Conservation (phyloP, 2,888 invertebrate genomes). For the Hypercompe scribonia region DNA sequence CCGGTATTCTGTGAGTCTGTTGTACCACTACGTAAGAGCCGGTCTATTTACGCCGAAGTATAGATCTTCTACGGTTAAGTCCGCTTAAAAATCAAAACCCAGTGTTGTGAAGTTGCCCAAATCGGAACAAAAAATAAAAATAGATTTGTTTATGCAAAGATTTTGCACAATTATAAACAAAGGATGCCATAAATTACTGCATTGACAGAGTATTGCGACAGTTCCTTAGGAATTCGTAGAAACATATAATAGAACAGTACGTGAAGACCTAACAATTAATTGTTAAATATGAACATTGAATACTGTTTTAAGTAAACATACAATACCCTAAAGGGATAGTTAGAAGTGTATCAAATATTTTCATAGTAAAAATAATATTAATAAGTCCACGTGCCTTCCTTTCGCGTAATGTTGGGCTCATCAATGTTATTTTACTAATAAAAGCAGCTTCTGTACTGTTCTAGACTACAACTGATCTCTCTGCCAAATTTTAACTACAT, state of each 20-base stretch:
- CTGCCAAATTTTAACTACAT: not conserved
- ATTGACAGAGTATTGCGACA: slow-evolving; percentile 48
- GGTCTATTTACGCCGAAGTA: not conserved
- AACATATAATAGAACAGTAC: slow-evolving; percentile 40
- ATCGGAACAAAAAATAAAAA: slow-evolving; percentile 44
- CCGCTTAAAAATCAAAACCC: slow-evolving; percentile 30
- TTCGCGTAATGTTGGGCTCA: too few species aligned
- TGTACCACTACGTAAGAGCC: not conserved
- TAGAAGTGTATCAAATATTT: too few species aligned
- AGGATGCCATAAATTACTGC: slow-evolving; percentile 46
- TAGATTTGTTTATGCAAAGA: slow-evolving; percentile 48
- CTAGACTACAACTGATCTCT: not conserved
- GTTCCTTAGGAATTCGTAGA: slow-evolving; percentile 41
- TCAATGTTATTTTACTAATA: too few species aligned
- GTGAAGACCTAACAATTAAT: slow-evolving; percentile 17
- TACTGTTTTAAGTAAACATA: not conserved
- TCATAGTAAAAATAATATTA: too few species aligned
- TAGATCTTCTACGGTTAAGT: not conserved
- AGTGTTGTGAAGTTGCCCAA: slow-evolving; percentile 42
- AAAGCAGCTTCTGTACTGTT: not conserved
- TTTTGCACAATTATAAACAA: slow-evolving; percentile 60
- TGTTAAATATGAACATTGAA: not conserved
- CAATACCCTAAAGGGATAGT: not conserved
- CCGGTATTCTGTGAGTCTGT: not conserved
- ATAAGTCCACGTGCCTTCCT: too few species aligned